Evolutionary conservation across 2,888 invertebrate species (phyloP).

Genomic region (Lumbricus terrestris): DNA sequence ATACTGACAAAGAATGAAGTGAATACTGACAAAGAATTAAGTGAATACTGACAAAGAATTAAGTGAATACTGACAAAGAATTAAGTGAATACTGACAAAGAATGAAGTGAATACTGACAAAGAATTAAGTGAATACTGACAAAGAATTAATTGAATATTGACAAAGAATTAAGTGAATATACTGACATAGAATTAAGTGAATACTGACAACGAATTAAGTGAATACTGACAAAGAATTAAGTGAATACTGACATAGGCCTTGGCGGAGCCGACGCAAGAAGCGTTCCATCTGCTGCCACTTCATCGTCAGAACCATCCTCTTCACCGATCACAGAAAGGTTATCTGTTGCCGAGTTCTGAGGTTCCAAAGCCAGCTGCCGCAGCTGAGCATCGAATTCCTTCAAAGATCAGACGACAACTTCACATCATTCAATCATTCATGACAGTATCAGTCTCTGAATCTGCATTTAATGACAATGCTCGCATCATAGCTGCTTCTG

Average conservation of each 20-base stretch:
- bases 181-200: too few species aligned
- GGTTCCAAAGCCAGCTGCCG: not conserved
- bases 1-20: conserved; percentile 26
- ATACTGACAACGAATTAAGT: too few species aligned
- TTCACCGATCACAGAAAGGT: conserved; percentile 70
- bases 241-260: conserved; percentile 23
- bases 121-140: conserved; percentile 18
- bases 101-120: too few species aligned
- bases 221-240: conserved; percentile 21
- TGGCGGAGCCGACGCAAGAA: conserved; percentile 78
- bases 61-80: conserved; percentile 21
- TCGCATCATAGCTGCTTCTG: not conserved
- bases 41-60: conserved; percentile 21
- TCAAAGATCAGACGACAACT: not conserved
- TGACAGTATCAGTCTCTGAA: not conserved
- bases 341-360: not conserved
- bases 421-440: too few species aligned
- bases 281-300: conserved; percentile 79
- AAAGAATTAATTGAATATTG: too few species aligned
- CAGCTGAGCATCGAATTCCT: conserved; percentile 11
- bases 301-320: conserved; percentile 49
- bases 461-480: not conserved
- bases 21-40: too few species aligned
- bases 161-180: too few species aligned
- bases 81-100: conserved; percentile 19